These are phyloP conservation scores for Pegoplata infirma DNA, from an alignment of 2,888 invertebrate genomes.

Conservation along the genomic window DNA sequence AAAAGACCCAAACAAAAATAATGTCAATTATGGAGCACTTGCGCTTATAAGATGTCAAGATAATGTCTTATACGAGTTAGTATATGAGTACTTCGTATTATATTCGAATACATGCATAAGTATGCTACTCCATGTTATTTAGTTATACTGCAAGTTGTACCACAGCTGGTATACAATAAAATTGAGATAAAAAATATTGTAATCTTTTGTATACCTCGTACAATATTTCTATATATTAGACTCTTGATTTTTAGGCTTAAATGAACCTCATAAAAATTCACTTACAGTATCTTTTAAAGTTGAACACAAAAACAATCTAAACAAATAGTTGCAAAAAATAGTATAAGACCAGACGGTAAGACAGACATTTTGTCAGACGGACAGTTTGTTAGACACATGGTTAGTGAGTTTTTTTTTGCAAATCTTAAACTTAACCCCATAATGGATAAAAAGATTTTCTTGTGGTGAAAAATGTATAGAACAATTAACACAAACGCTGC, in stretches of 20 bases:
- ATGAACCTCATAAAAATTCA: slow-evolving; percentile 44
- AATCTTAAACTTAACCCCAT: not conserved
- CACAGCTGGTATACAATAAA: not conserved
- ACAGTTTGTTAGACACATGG: not conserved
- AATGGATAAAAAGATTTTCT: too few species aligned
- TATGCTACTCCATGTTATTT: not conserved
- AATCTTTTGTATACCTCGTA: not conserved
- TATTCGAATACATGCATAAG: not conserved
- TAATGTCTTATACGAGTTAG: slow-evolving; percentile 28
- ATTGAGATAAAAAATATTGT: not conserved
- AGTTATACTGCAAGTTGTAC: not conserved
- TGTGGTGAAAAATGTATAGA: too few species aligned
- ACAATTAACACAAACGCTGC: too few species aligned
- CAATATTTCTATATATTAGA: too few species aligned
- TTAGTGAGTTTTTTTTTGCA: not conserved
- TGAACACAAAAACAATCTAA: slow-evolving; percentile 3
- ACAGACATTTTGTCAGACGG: not conserved
- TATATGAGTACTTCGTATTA: not conserved
- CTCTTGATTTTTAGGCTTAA: slow-evolving; percentile 11
- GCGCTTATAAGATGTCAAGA: slow-evolving; percentile 40
- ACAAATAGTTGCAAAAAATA: not conserved
- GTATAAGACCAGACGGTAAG: not conserved
- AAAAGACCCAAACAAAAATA: slow-evolving; percentile 1
- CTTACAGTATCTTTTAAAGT: not conserved
- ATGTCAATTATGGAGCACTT: slow-evolving; percentile 47